Conservation (phyloP, 1,140 invertebrate genomes). For the Zaprionus gabonicus region DNA sequence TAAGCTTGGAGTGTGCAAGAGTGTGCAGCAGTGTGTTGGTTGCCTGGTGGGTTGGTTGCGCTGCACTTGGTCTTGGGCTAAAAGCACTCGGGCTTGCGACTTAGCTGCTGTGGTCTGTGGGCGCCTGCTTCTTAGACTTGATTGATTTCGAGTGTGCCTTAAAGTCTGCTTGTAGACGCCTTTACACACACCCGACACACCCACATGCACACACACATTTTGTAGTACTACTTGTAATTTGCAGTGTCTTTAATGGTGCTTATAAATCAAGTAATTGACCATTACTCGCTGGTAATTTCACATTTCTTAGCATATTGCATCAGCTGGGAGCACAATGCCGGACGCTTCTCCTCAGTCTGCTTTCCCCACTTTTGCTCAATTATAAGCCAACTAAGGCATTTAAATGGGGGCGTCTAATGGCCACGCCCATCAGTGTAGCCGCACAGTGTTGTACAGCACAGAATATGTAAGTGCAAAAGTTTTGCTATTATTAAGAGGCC, state of each 20-base stretch:
- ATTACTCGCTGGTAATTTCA: slow-evolving; percentile 23
- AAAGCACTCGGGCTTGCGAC: slow-evolving; percentile 26
- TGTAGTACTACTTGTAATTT: slow-evolving; percentile 1
- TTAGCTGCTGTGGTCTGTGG: slow-evolving; percentile 40
- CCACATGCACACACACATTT: not conserved
- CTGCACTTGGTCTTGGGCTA: slow-evolving; percentile 15
- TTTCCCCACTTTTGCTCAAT: slow-evolving; percentile 25
- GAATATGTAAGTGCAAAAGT: slow-evolving; percentile 73
- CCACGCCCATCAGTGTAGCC: slow-evolving; percentile 15
- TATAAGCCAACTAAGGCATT: slow-evolving; percentile 56
- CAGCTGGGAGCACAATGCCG: slow-evolving; percentile 2
- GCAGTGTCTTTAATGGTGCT: slow-evolving; percentile 24
- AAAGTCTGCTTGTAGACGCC: slow-evolving; percentile 45
- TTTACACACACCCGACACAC: slow-evolving; percentile 19
- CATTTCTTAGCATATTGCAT: slow-evolving; percentile 40
- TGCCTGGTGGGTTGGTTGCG: not conserved
- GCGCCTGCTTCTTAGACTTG: slow-evolving; percentile 21
- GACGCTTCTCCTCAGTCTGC: not conserved
- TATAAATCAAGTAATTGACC: slow-evolving; percentile 42
- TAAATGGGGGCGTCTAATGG: slow-evolving; percentile 44
- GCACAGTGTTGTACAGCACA: slow-evolving; percentile 49
- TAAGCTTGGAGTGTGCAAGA: not conserved
- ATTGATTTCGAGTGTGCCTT: slow-evolving; percentile 61
- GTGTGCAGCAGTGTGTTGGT: not conserved
- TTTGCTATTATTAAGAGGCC: slow-evolving; percentile 79